These are phyloP conservation scores for Phlogophora meticulosa DNA, from an alignment of 2,888 invertebrate species.

Conservation along the genomic window DNA sequence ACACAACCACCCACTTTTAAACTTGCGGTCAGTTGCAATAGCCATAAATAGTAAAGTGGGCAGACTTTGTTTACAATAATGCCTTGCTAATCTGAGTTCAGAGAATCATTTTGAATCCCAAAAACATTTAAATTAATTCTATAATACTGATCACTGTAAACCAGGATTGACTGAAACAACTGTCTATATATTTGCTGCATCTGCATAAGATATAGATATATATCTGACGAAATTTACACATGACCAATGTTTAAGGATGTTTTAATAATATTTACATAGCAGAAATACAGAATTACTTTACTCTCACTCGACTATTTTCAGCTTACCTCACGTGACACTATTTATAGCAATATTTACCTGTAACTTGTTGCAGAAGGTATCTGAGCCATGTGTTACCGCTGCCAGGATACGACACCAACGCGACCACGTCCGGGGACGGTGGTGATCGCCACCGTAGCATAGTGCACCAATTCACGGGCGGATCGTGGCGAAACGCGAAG, in stretches of 20 bases:
- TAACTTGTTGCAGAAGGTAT: constrained; percentile 94
- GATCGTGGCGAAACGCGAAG: constrained; percentile 78
- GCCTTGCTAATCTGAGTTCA: background rate
- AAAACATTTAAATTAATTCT: background rate
- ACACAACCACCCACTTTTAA: background rate
- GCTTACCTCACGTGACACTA: background rate
- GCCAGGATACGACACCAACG: constrained; percentile 95
- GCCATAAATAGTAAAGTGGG: background rate
- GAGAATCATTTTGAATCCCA: background rate
- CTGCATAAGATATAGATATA: too few relatives aligned
- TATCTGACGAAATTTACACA: too few relatives aligned
- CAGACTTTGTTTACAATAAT: constrained; percentile 3
- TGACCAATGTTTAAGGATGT: too few relatives aligned
- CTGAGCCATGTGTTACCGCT: constrained; percentile 96
- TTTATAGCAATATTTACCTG: constrained; percentile 87
- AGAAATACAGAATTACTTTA: too few relatives aligned
- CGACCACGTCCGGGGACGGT: constrained; percentile 88
- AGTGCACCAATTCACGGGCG: constrained; percentile 89
- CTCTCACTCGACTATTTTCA: background rate
- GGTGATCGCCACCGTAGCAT: constrained; percentile 87
- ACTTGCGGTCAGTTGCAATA: background rate
- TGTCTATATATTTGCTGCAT: too few relatives aligned
- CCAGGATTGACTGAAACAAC: background rate
- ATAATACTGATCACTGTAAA: background rate
- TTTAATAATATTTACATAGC: too few relatives aligned